These are phyloP conservation scores for Nematolebias whitei DNA, from an alignment of 2,113 vertebrate genomes.

Conservation along the genomic window DNA sequence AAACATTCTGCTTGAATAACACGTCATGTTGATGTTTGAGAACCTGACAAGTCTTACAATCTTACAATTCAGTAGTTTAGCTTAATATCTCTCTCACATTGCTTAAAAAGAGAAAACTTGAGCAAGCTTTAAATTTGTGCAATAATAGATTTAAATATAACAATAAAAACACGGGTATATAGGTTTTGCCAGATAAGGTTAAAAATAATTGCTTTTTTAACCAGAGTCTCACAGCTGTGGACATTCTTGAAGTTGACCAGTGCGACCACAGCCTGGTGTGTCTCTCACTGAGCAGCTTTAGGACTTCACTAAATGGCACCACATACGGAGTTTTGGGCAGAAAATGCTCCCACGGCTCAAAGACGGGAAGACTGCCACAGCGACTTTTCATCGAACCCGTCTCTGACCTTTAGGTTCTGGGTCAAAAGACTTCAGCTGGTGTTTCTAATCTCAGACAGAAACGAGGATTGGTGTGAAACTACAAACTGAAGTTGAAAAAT, in stretches of 20 bases:
- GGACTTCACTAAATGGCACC: constrained; percentile 1
- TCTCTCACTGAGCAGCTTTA: not conserved
- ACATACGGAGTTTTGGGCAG: not conserved
- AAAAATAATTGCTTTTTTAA: not conserved
- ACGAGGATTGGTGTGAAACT: not conserved
- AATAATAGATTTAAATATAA: too few relatives aligned
- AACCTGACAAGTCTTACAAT: too few relatives aligned
- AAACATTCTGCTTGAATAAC: too few relatives aligned
- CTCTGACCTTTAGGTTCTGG: not conserved
- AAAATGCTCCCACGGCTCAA: not conserved
- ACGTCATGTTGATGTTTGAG: too few relatives aligned
- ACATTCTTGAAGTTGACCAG: not conserved
- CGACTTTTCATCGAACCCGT: too few relatives aligned
- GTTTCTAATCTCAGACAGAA: not conserved
- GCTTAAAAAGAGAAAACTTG: too few relatives aligned
- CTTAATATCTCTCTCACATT: too few relatives aligned
- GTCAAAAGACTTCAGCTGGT: not conserved
- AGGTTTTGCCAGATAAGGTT: not conserved
- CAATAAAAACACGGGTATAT: too few relatives aligned
- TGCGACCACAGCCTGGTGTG: not conserved
- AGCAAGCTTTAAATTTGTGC: too few relatives aligned
- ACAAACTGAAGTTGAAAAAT: not conserved
- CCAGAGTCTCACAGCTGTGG: too few relatives aligned
- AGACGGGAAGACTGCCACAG: not conserved
- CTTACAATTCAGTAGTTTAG: too few relatives aligned